Percentiles rank a stretch among this genome's conserved stretches.
Evolutionary conservation across 2,888 invertebrate species (phyloP).

Genomic region (Acronicta alni): DNA sequence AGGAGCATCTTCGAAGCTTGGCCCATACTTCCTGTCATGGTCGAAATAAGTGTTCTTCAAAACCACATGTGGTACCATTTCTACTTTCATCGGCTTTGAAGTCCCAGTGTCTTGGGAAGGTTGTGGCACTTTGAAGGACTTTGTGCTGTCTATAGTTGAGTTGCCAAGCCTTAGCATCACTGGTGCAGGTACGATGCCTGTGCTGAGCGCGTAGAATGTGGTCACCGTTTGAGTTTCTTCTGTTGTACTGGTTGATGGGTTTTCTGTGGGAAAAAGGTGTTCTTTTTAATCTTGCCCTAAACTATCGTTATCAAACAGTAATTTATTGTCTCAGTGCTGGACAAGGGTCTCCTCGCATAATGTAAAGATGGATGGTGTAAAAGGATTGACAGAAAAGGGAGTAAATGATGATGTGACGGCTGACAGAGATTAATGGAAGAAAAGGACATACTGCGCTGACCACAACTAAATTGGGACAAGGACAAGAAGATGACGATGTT

Average conservation of each 20-base stretch:
- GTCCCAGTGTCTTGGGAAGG: slow-evolving; percentile 64
- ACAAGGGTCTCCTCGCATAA: too few species aligned
- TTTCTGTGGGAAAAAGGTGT: slow-evolving; percentile 65
- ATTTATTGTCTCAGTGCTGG: too few species aligned
- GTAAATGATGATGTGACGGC: too few species aligned
- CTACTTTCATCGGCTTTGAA: slow-evolving; percentile 56
- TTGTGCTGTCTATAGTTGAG: slow-evolving; percentile 86
- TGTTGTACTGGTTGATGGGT: slow-evolving; percentile 67
- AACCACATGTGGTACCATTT: slow-evolving; percentile 80
- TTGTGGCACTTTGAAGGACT: slow-evolving; percentile 85
- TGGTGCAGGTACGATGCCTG: slow-evolving; percentile 79
- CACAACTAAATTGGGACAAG: too few species aligned
- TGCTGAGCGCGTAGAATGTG: slow-evolving; percentile 82
- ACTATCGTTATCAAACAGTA: too few species aligned
- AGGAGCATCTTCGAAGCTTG: slow-evolving; percentile 90
- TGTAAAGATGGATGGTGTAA: too few species aligned
- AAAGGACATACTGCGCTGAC: too few species aligned
- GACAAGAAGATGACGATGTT: too few species aligned
- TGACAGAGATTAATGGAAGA: too few species aligned
- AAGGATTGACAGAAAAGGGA: too few species aligned
- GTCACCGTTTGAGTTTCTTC: slow-evolving; percentile 80
- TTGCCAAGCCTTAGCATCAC: slow-evolving; percentile 85
- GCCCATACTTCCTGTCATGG: slow-evolving; percentile 91
- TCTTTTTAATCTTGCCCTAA: too few species aligned
- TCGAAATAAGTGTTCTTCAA: slow-evolving; percentile 84